Base-by-base conservation (phyloP, 1,140 invertebrate species). In the Uloborus diversus region DNA sequence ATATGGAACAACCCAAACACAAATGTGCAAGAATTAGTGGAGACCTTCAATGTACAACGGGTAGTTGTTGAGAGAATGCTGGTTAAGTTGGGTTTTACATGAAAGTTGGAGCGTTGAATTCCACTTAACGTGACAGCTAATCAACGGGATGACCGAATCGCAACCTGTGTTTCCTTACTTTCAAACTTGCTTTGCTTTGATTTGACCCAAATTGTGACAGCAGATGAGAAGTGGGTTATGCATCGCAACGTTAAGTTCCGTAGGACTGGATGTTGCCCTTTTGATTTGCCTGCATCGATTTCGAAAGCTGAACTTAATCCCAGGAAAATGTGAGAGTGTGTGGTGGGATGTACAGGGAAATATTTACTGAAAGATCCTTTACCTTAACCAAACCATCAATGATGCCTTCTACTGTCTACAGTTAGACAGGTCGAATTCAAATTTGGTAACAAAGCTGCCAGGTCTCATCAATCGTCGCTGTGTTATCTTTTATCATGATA, bases 401-500 rank as follows among this genome's bases (percentile, higher is more conserved):
- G 49, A 0, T 53, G 49, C 4, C 49, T 53, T 53, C 49, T 53
- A 53, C 49, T 53, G n/a, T 51, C 49, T 51, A 51, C 49, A n/a
- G n/a, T n/a, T n/a, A n/a, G n/a, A n/a, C n/a, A 51, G 49, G n/a
- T 20, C 20, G 49, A 11, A 7, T 51, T 51, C 49, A 51, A 51
- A 51, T 51, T 51, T 51, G 49, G 49, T 51, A 51, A 20, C 7
- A 51, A 51, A 51, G 49, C 49, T 11, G 49, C 49, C 49, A 20
- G 49, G 49, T 51, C 49, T 51, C 49, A 51, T 51, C n/a, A 7
- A 51, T 51, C 49, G 7, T 51, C 49, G n/a, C n/a, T 11, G n/a
- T 51, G 49, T 51, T 51, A 51, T 51, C 49, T n/a, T 51, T 51
- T 20, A 51, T 7, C 49, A 51, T 51, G 49, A 51, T 51, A 51